Percentiles rank a stretch among this genome's conserved stretches.
phyloP scores from a whole-genome alignment of 2,888 invertebrate species.

The Folsomia candida region DNA sequence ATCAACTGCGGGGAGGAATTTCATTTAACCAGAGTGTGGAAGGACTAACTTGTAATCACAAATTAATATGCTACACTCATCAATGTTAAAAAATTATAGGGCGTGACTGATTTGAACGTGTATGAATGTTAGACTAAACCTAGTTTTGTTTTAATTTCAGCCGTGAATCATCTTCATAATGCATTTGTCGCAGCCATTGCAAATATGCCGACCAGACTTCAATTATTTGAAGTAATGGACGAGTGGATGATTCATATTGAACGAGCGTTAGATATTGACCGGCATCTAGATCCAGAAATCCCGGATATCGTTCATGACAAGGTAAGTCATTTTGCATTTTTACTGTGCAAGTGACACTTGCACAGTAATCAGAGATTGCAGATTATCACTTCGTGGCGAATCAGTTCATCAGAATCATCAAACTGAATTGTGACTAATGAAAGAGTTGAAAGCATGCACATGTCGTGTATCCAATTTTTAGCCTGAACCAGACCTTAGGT shows the following conservation, averaged over 20 bases:
- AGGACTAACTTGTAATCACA: background rate
- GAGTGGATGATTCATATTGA: slow-evolving; percentile 30
- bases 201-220: slow-evolving; percentile 29
- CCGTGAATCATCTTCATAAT: slow-evolving; percentile 31
- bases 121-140: too few relatives aligned
- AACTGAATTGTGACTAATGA: background rate
- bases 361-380: too few relatives aligned
- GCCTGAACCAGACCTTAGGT: too few relatives aligned
- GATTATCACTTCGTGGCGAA: too few relatives aligned
- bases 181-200: slow-evolving; percentile 33
- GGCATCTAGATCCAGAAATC: slow-evolving; percentile 34
- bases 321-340: slow-evolving; percentile 15
- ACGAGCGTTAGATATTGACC: slow-evolving; percentile 14
- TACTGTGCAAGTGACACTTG: too few relatives aligned
- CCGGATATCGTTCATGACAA: slow-evolving; percentile 27
- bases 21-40: background rate
- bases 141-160: too few relatives aligned
- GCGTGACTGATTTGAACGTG: too few relatives aligned
- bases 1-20: background rate
- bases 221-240: slow-evolving; percentile 40
- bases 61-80: too few relatives aligned
- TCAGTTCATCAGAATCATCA: background rate
- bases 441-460: background rate
- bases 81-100: too few relatives aligned
- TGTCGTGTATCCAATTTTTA: too few relatives aligned